Evolutionary conservation across 2,888 invertebrate genomes (phyloP).

Genomic region (Cosmopolites sordidus): DNA sequence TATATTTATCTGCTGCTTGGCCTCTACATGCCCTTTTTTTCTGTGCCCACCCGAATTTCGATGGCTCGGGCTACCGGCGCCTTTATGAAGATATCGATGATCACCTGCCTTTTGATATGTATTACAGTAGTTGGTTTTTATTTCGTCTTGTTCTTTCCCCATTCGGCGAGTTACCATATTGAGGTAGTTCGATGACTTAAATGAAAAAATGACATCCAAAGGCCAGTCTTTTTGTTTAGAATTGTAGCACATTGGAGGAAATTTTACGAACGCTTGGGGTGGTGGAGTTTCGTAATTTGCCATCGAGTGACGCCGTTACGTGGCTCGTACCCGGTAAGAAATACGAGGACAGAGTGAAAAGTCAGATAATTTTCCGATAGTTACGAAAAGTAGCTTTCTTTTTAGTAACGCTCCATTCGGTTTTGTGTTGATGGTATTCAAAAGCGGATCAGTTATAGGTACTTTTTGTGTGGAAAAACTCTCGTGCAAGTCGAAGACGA

Average conservation of each 20-base stretch:
- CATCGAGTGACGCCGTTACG: not conserved
- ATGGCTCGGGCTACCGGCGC: constrained; percentile 6
- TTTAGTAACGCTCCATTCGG: too few relatives aligned
- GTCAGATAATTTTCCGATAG: too few relatives aligned
- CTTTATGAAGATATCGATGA: constrained; percentile 11
- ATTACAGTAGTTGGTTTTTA: constrained; percentile 9
- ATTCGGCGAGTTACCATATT: not conserved
- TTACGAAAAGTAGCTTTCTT: too few relatives aligned
- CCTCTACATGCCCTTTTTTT: constrained; percentile 20
- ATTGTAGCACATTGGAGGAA: constrained; percentile 12
- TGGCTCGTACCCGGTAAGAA: constrained; percentile 20
- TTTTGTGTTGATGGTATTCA: too few relatives aligned
- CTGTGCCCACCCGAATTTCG: constrained; percentile 11
- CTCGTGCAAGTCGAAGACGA: too few relatives aligned
- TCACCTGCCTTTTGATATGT: constrained; percentile 4
- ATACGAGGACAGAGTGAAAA: too few relatives aligned
- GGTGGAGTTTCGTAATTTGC: constrained; percentile 9
- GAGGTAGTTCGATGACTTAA: constrained; percentile 14
- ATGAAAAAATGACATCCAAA: too few relatives aligned
- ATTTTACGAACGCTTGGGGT: constrained; percentile 15
- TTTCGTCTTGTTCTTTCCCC: constrained; percentile 14
- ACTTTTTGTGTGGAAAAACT: too few relatives aligned
- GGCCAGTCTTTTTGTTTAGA: constrained; percentile 11
- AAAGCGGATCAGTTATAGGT: too few relatives aligned
- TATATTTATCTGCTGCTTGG: constrained; percentile 18